A percentile compares a stretch with the other conserved stretches of the same genome.
Evolutionary conservation across 1,140 invertebrate genomes (phyloP).

Genomic region (Venustaconcha ellipsiformis): DNA sequence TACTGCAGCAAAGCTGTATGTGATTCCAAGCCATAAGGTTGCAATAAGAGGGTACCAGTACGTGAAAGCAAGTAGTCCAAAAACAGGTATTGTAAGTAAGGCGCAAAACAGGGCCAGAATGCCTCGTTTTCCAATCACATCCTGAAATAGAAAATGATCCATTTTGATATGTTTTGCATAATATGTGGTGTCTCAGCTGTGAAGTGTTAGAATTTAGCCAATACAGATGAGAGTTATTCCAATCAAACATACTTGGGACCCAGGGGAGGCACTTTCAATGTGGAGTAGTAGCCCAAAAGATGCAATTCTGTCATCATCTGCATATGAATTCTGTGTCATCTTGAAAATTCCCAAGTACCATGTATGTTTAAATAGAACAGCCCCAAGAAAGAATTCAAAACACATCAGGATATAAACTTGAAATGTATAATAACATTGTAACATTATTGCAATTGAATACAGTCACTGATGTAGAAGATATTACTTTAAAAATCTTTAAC

Average conservation of each 20-base stretch:
- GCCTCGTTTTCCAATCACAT: constrained; percentile 68
- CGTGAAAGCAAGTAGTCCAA: constrained; percentile 68
- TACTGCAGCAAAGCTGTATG: constrained; percentile 70
- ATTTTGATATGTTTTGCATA: background rate
- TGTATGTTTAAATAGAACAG: too few species aligned
- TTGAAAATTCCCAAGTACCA: too few species aligned
- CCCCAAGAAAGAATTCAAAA: too few species aligned
- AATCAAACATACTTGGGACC: background rate
- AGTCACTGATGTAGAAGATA: too few species aligned
- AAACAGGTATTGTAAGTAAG: constrained; percentile 67
- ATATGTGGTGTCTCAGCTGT: too few species aligned
- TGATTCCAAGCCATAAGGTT: constrained; percentile 68
- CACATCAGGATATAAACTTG: too few species aligned
- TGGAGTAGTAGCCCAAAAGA: too few species aligned
- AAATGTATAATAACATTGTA: too few species aligned
- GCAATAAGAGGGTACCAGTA: constrained; percentile 63
- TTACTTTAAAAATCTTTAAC: too few species aligned
- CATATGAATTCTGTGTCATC: background rate
- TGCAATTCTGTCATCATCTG: background rate
- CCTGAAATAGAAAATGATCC: constrained; percentile 48
- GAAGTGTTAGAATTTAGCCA: background rate
- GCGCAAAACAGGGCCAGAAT: constrained; percentile 63
- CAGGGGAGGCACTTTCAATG: too few species aligned
- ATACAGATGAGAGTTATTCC: background rate
- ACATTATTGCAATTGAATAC: too few species aligned